phyloP scores from a whole-genome alignment of 2,797 vertebrate species.

The Sarcoramphus papa region DNA sequence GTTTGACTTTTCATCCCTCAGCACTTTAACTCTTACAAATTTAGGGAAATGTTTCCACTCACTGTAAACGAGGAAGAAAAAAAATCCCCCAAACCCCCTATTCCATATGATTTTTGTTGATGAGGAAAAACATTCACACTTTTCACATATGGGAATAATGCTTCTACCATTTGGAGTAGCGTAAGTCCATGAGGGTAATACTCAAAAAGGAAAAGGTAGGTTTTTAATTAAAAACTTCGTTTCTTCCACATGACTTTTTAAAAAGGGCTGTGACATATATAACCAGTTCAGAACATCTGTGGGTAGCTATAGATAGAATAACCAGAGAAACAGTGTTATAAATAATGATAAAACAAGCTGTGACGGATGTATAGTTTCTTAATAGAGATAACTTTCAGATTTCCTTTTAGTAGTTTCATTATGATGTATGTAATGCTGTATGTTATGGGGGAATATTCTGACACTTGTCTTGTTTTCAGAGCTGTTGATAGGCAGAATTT shows the following conservation, averaged over 20 bases:
- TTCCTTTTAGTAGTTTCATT: not conserved
- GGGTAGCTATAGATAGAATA: not conserved
- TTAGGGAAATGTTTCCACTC: not conserved
- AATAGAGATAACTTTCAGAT: not conserved
- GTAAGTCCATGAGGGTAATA: not conserved
- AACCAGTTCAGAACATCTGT: not conserved
- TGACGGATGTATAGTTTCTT: not conserved
- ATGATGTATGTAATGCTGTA: not conserved
- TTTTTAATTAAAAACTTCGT: not conserved
- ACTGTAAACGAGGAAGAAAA: not conserved
- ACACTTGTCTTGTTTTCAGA: slow-evolving; percentile 70
- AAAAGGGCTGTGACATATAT: not conserved
- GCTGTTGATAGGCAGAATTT: slow-evolving; percentile 80
- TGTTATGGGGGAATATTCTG: not conserved
- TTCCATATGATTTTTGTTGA: not conserved
- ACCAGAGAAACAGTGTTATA: not conserved
- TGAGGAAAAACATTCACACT: not conserved
- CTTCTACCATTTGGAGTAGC: not conserved
- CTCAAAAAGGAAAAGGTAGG: not conserved
- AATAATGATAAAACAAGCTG: not conserved
- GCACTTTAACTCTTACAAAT: not conserved
- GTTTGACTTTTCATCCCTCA: not conserved
- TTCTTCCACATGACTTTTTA: not conserved
- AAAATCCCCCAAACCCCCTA: not conserved
- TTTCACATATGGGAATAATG: not conserved